These are phyloP conservation scores for Potamarius usumacintae DNA, from an alignment of 2,113 vertebrate genomes.

Conservation along the genomic window DNA sequence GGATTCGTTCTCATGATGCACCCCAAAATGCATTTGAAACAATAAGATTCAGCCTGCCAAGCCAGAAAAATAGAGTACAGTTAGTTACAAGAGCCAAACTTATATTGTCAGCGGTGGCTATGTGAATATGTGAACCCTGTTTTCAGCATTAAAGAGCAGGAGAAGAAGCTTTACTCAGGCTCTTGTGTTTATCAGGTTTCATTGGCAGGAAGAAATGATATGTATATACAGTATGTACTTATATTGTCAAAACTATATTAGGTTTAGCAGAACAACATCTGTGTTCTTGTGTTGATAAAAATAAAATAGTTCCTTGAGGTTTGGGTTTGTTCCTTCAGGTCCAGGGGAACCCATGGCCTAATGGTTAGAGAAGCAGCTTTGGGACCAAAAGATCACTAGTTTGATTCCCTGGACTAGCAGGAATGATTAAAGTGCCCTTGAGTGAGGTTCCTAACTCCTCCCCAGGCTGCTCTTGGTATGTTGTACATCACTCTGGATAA, in stretches of 20 bases:
- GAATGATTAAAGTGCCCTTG: no score
- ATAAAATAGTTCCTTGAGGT: background rate
- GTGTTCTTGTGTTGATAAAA: background rate
- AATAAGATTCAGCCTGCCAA: conserved; percentile 9
- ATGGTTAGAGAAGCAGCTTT: no score
- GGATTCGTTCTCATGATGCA: conserved; percentile 47
- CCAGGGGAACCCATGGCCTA: no score
- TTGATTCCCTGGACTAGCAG: no score
- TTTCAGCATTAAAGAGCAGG: conserved; percentile 29
- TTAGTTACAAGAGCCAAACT: conserved; percentile 11
- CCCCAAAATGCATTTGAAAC: conserved; percentile 36
- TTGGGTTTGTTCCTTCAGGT: background rate
- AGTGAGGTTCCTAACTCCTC: no score
- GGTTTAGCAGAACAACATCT: conserved; percentile 15
- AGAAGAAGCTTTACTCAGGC: background rate
- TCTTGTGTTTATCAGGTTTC: background rate
- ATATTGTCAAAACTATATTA: background rate
- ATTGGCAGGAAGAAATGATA: background rate
- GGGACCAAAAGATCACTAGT: no score
- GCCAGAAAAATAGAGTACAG: background rate
- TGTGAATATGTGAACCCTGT: conserved; percentile 21
- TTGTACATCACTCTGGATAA: no score
- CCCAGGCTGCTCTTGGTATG: no score
- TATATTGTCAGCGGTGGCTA: background rate
- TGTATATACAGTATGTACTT: background rate